These are phyloP conservation scores for Hydrozoanthus tunicans DNA, from an alignment of 64 coral and sea anemone genomes.

Conservation along the genomic window DNA sequence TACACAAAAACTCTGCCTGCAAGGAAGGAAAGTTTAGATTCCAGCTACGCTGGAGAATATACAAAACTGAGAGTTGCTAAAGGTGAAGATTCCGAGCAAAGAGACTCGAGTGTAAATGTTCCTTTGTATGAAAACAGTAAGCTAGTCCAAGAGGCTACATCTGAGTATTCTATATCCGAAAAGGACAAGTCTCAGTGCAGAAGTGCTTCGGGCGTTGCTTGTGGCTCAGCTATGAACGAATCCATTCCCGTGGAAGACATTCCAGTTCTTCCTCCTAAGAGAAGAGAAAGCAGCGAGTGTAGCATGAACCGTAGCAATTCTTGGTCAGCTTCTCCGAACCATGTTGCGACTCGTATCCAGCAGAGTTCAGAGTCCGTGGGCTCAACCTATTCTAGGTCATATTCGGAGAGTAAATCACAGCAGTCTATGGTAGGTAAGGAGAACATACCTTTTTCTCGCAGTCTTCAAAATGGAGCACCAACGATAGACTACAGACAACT, in stretches of 20 bases:
- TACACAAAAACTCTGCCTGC: neutral
- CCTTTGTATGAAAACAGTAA: neutral
- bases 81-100: neutral
- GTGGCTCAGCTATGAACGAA: conserved; percentile 22
- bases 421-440: neutral
- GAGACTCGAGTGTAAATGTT: neutral
- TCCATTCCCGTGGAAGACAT: conserved; percentile 40
- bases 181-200: neutral
- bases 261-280: conserved; percentile 34
- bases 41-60: neutral
- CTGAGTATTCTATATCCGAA: neutral
- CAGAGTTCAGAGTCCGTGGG: neutral
- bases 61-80: neutral
- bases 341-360: neutral
- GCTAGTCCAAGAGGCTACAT: neutral
- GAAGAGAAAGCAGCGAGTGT: conserved; percentile 1
- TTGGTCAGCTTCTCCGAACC: conserved; percentile 1
- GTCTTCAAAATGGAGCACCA: conserved; percentile 30
- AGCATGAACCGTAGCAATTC: neutral
- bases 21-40: neutral
- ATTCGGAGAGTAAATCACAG: neutral
- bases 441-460: neutral
- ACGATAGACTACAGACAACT: conserved; percentile 8
- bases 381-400: neutral
- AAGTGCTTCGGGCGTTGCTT: neutral